Evolutionary conservation across 2,888 invertebrate genomes (phyloP), one percentile per base, ranked within the genome.

Genomic region (Nudaria mundana): DNA sequence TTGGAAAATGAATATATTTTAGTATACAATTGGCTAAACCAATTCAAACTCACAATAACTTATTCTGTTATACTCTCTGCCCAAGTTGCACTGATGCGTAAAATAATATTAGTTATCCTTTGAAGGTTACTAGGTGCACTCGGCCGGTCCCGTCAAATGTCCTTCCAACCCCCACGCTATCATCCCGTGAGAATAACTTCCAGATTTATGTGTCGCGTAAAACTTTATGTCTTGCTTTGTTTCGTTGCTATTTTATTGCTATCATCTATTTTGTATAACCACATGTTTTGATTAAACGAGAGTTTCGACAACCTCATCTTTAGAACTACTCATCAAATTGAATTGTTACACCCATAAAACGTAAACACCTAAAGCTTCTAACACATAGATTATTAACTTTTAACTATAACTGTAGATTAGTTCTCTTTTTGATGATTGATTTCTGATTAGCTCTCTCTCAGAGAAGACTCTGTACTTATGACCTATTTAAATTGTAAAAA

Each of bases 141-240:
- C 29, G 40, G 49, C 15, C 24, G 18, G 13, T 16, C 31, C 40
- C 40, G 36, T 36, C 29, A 34, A 39, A 18, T 60, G 63, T 63
- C 64, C 69, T 52, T 43, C 36, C 64, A 66, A 67, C 63, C 74
- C 76, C 71, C 69, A 70, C 74, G 76, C 82, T 81, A 82, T 81
- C 81, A 84, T 83, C 85, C 84, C 83, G 71, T 72, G 84, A 76
- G 84, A 83, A 85, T 85, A 84, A 81, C 83, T 84, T 72, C 70
- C 71, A 80, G 81, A 86, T 86, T 84, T 85, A 86, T 85, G 82
- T 71, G 73, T 66, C 72, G 72, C 78, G 81, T 84, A 79, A 86
- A 86, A 85, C 75, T 86, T 86, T 85, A 85, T 83, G 81, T 80
- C 81, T 73, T 74, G 72, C 71, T 77, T 82, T 79, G 80, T 82